Evolutionary conservation across 2,113 vertebrate species (phyloP), one percentile per base, ranked within the genome.

Genomic region (Syngnathus typhle): DNA sequence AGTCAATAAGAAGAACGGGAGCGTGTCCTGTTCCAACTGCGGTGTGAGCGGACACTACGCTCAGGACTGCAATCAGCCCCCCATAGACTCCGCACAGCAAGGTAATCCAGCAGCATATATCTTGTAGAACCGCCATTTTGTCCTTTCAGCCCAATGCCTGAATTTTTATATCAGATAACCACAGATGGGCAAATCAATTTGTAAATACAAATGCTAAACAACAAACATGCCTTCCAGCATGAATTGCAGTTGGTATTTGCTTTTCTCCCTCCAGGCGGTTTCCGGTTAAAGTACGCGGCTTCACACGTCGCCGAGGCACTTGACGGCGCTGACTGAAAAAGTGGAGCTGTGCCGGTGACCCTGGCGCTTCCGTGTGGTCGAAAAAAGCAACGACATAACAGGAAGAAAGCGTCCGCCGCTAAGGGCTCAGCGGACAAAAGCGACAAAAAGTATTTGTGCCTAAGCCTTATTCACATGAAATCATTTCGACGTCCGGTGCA

Each of bases 1-100:
- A 27, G 23, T 89, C 74, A 91, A 90, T 18, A 98, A 98, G 93
- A 97, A 96, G 91, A 95, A 91, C 1, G 94, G 94, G 77, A 95
- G 89, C n/a, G 85, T 95, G 68, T 97, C 95, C 43, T 98, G 95
- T 90, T 97, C 94, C 85, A 98, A 95, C 92, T 98, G 95, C 79
- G 95, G 95, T 49, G 84, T 93, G 68, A 93, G 91, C 76, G 95
- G 95, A 36, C 95, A 98, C 89, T 95, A 93, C 66, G 94, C 95
- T 71, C 94, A 95, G 81, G 95, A 98, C 87, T 97, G 95, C 92
- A 97, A 94, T 88, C 95, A 96, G 88, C 91, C 94, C 60, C 88
- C 94, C 88, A 91, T 95, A 83, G 95, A 98, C 86, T 92, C 94
- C 88, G 88, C 85, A 68, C 94, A 94, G 80, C 94, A 92, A 95